Evolutionary conservation across 1,140 invertebrate genomes (phyloP).

Genomic region (Drosophila seguyi): DNA sequence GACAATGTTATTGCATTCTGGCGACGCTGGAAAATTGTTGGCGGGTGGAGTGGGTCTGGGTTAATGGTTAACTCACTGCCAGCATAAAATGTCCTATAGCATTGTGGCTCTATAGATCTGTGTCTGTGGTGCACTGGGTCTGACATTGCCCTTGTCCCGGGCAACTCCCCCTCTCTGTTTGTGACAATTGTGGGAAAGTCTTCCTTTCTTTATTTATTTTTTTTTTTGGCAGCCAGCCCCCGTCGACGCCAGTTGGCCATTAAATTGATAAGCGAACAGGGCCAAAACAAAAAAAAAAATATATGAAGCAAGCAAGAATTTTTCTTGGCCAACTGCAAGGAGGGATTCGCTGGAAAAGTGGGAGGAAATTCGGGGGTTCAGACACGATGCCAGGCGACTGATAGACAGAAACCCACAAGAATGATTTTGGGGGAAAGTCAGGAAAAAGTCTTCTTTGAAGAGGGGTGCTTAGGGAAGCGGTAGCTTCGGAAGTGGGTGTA

Average conservation of each 20-base stretch:
- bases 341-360: conserved; percentile 12
- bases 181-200: conserved; percentile 67
- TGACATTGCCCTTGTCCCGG: conserved; percentile 41
- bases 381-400: conserved; percentile 56
- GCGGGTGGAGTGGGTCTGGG: conserved; percentile 25
- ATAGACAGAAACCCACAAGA: conserved; percentile 30
- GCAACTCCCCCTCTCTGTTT: conserved; percentile 52
- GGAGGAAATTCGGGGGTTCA: neutral
- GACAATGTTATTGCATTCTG: conserved; percentile 82
- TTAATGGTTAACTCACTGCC: conserved; percentile 66
- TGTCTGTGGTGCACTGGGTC: conserved; percentile 62
- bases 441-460: neutral
- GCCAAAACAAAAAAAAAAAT: conserved; percentile 29
- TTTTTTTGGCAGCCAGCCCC: conserved; percentile 14
- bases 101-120: conserved; percentile 30
- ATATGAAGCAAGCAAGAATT: conserved; percentile 20
- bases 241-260: conserved; percentile 76
- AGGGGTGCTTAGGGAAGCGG: neutral
- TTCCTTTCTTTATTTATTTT: too few species aligned
- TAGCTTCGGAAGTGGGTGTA: neutral
- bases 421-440: neutral
- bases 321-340: conserved; percentile 59
- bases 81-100: conserved; percentile 9
- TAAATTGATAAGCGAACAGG: conserved; percentile 79
- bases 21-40: conserved; percentile 47